Conservation (phyloP, 37 sponge, comb jelly and placozoan genomes). For the Oopsacas minuta region DNA sequence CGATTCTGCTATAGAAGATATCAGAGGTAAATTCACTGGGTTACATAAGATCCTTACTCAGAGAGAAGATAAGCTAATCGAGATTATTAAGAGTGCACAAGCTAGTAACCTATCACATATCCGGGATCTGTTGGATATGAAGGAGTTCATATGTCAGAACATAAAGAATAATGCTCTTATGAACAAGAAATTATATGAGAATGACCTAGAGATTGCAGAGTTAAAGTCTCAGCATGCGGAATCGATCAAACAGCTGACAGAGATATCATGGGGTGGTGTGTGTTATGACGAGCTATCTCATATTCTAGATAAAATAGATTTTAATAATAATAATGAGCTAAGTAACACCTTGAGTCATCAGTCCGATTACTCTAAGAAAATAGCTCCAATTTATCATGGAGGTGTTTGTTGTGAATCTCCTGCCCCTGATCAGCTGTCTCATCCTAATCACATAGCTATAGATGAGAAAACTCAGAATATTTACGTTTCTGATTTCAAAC, state of each 20-base stretch:
- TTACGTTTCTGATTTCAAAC: slow-evolving; percentile 2
- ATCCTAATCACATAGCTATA: background rate
- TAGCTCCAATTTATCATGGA: background rate
- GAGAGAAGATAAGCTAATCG: background rate
- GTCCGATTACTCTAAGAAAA: background rate
- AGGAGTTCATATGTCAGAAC: background rate
- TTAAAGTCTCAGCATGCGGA: background rate
- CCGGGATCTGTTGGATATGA: background rate
- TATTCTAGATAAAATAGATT: background rate
- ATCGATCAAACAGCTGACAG: background rate
- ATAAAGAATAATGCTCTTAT: background rate
- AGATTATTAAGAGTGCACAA: background rate
- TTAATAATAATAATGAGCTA: background rate
- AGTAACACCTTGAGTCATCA: background rate
- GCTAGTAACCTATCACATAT: background rate
- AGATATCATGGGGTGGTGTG: background rate
- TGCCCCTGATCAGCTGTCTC: background rate
- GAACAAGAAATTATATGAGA: background rate
- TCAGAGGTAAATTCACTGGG: background rate
- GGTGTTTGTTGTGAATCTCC: background rate
- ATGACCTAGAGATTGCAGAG: background rate
- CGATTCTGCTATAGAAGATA: background rate
- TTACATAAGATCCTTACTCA: background rate
- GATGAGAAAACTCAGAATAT: background rate
- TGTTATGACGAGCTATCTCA: background rate